These are phyloP conservation scores for Eupeodes luniger DNA, from an alignment of 2,888 invertebrate species.

Conservation along the genomic window DNA sequence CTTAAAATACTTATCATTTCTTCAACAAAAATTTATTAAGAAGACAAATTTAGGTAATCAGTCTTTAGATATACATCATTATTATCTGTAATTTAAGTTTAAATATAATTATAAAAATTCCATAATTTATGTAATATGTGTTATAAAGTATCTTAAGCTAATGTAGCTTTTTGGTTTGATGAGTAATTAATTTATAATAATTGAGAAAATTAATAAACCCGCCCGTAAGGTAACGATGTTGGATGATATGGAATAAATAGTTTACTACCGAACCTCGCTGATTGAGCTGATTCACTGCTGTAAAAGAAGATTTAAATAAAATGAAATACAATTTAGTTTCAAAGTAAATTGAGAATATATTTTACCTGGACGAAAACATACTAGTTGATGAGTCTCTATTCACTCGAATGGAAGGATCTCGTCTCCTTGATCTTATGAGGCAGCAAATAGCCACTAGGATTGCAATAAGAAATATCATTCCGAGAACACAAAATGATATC, in stretches of 20 bases:
- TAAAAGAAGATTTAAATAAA: slow-evolving; percentile 37
- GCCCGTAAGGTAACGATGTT: slow-evolving; percentile 82
- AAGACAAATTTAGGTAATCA: slow-evolving; percentile 48
- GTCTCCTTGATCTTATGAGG: slow-evolving; percentile 86
- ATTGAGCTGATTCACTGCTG: slow-evolving; percentile 83
- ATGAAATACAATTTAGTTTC: not conserved
- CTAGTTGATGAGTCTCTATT: slow-evolving; percentile 78
- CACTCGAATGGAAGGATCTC: slow-evolving; percentile 71
- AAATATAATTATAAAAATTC: not conserved
- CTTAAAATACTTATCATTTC: slow-evolving; percentile 27
- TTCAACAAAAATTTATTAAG: slow-evolving; percentile 43
- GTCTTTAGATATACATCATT: slow-evolving; percentile 49
- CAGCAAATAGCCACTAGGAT: slow-evolving; percentile 89
- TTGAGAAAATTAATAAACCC: slow-evolving; percentile 80
- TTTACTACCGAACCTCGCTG: slow-evolving; percentile 82
- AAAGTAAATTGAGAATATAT: not conserved
- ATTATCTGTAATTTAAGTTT: not conserved
- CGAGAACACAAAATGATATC: slow-evolving; percentile 89
- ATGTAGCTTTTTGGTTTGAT: slow-evolving; percentile 67
- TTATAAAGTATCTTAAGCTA: slow-evolving; percentile 54
- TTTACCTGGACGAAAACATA: slow-evolving; percentile 82
- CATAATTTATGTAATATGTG: not conserved
- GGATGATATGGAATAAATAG: slow-evolving; percentile 83
- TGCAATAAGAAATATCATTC: slow-evolving; percentile 89
- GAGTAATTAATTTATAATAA: slow-evolving; percentile 21